Evolutionary conservation across 2,113 vertebrate genomes (phyloP), one percentile per base, ranked within the genome.

Genomic region (Paramisgurnus dabryanus): DNA sequence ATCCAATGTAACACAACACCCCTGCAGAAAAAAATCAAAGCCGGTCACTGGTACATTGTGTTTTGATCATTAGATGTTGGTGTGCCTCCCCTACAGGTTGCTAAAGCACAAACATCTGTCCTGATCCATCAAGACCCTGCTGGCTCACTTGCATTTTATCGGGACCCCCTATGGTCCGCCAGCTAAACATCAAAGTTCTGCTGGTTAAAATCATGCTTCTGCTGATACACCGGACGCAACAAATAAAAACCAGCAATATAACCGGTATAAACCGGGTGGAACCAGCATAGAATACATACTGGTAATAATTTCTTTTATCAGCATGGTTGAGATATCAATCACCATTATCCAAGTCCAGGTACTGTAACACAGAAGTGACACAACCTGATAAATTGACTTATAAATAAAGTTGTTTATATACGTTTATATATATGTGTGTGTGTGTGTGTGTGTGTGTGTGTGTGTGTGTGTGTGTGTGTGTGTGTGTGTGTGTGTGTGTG

Each of bases 71-170:
- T 47, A 58, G 50, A 34, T 61, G 58, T 45, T 75, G 72, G 41
- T 75, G 34, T n/a, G 55, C 17, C 39, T 0, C 17, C 39, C 70
- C 27, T 39, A 12, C n/a, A 57, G 34, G 69, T 27, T 57, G 69
- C 18, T 34, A 8, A 68, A 69, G 45, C 67, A 6, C 67, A 69
- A 55, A 71, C 68, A 71, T 57, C 50, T 71, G 69, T 57, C 27
- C 50, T 17, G 67, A 18, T 53, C 12, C 12, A 50, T 18, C 22
- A 47, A 39, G 47, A 70, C 6, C 27, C 49, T 53, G 49, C 27
- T 70, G 22, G 18, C 6, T 66, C 64, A 66, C 65, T 45, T 70
- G 68, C 13, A 22, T 15, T 12, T 15, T 53, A 53, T 53, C 50
- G 12, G 13, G 49, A 39, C 49, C 15, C 49, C 68, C 68, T 12